Percentiles rank a stretch among this genome's conserved stretches.
These are phyloP conservation scores for Chaetura pelagica DNA, from an alignment of 2,113 vertebrate species.

Conservation along the genomic window DNA sequence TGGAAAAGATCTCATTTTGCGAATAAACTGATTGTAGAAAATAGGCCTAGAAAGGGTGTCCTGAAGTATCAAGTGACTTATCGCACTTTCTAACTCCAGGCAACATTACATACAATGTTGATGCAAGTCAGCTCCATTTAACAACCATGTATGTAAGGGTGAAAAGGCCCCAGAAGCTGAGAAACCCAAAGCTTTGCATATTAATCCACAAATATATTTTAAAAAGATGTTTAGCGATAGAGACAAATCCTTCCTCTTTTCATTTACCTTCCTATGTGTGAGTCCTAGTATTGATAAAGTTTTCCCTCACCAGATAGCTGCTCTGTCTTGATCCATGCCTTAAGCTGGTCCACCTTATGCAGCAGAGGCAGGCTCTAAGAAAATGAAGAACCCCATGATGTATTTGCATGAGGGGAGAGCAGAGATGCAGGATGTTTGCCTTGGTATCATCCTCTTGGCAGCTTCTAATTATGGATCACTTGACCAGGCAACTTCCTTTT, in stretches of 20 bases:
- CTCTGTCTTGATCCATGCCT: background rate
- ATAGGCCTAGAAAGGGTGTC: background rate
- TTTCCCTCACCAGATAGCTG: background rate
- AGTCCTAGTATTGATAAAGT: background rate
- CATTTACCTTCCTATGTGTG: background rate
- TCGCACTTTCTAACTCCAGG: background rate
- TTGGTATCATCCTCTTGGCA: background rate
- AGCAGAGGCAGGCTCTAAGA: background rate
- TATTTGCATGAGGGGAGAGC: background rate
- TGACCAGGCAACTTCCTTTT: background rate
- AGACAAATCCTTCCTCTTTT: background rate
- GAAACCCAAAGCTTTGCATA: background rate
- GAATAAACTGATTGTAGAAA: background rate
- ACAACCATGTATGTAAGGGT: background rate
- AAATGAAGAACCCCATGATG: background rate
- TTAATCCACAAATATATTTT: background rate
- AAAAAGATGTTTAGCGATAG: background rate
- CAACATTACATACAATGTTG: background rate
- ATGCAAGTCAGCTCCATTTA: background rate
- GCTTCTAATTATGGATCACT: background rate
- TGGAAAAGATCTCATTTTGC: background rate
- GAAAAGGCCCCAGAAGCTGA: background rate
- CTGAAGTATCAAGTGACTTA: background rate
- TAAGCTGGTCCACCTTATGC: background rate
- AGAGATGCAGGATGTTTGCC: background rate